Conservation (phyloP, 1,140 invertebrate genomes). For the Oncopodura yosiiana region DNA sequence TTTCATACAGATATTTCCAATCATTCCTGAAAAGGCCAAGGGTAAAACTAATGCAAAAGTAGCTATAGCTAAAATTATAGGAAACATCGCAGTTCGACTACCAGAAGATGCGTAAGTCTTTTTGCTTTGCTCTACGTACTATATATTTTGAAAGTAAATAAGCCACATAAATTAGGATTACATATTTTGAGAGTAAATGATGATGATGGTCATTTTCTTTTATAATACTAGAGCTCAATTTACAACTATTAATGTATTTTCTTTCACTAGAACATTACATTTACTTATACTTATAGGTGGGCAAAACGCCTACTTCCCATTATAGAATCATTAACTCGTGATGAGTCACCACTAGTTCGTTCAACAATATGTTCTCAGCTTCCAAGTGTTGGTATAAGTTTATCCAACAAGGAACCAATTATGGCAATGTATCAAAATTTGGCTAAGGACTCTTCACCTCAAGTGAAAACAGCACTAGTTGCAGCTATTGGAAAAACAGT, state of each 20-base stretch:
- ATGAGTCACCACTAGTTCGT: conserved; percentile 8
- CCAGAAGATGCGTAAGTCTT: conserved; percentile 1
- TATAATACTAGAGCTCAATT: no score
- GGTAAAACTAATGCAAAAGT: neutral
- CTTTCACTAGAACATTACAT: neutral
- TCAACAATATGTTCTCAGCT: conserved; percentile 11
- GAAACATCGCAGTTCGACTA: neutral
- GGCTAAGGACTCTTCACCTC: neutral
- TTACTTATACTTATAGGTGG: neutral
- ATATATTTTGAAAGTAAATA: no score
- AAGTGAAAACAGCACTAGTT: conserved; percentile 3
- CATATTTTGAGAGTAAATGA: no score
- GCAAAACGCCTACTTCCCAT: conserved; percentile 7
- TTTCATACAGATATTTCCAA: neutral
- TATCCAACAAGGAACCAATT: conserved; percentile 12
- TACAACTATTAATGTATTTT: neutral
- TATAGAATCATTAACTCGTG: conserved; percentile 10
- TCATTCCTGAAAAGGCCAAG: neutral
- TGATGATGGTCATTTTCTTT: no score
- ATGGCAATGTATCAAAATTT: neutral
- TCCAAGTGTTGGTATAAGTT: neutral
- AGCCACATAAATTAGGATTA: no score
- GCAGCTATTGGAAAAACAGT: conserved; percentile 1
- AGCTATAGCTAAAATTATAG: neutral
- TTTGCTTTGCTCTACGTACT: no score